Evolutionary conservation across 2,113 vertebrate species (phyloP).

Genomic region (Benitochromis conjunctus): DNA sequence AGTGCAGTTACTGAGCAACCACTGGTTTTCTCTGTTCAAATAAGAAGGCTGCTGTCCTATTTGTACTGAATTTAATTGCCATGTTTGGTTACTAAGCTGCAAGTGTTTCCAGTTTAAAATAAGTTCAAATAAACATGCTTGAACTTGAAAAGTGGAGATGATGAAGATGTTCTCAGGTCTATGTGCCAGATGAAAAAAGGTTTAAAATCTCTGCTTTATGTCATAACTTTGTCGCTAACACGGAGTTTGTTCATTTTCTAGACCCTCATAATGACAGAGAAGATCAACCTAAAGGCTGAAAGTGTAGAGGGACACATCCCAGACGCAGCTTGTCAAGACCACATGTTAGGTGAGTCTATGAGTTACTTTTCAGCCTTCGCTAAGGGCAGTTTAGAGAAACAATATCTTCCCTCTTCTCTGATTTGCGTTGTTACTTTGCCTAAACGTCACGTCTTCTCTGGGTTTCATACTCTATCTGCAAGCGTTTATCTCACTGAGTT

Average conservation of each 20-base stretch:
- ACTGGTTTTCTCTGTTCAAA: background rate
- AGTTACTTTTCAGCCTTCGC: background rate
- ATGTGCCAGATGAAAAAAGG: background rate
- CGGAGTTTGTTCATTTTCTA: constrained; percentile 22
- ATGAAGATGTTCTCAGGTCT: background rate
- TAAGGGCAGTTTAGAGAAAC: background rate
- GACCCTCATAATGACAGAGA: constrained; percentile 74
- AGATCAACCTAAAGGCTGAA: constrained; percentile 70
- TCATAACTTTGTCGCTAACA: background rate
- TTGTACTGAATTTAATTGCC: background rate
- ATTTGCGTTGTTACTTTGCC: background rate
- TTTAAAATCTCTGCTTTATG: background rate
- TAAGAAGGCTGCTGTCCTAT: background rate
- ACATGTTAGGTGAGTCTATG: constrained; percentile 77
- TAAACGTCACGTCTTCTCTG: background rate
- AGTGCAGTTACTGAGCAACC: background rate
- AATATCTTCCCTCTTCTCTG: background rate
- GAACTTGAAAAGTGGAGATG: background rate
- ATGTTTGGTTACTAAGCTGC: background rate
- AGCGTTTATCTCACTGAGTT: background rate
- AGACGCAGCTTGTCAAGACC: constrained; percentile 80
- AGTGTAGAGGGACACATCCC: constrained; percentile 69
- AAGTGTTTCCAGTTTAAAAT: background rate
- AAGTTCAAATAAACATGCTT: background rate
- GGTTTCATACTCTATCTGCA: background rate